Base-by-base conservation (phyloP, 2,113 vertebrate genomes). In the Machaerirhynchus nigripectus region DNA sequence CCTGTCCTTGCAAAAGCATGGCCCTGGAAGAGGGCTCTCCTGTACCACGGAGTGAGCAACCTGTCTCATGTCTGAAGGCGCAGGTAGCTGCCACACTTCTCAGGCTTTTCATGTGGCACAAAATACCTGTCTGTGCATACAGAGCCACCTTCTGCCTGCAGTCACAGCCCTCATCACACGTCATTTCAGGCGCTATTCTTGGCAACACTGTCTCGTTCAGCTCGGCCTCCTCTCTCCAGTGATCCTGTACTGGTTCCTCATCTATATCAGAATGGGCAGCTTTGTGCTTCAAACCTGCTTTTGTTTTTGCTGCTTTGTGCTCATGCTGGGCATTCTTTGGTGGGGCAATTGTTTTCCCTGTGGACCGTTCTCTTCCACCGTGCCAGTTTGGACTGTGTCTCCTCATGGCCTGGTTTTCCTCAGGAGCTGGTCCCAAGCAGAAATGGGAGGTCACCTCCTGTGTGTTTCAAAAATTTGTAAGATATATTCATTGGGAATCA, bases 171-270 rank as follows among this genome's bases (percentile, higher is more conserved):
- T 81, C 0, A 0, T 56, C 55, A 76, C 22, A 46, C 33, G 6
- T 15, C 0, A 0, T 57, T 87, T 87, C 47, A 67, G 53, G 47
- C 0, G 0, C 63, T 89, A 4, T 71, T 70, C 78, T 91, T 89
- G 78, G 73, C 64, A 61, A 10, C 40, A 22, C 59, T 9, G 37
- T 30, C 59, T 81, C 7, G 0, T 49, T 69, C 59, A 60, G 20
- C 33, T 71, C 68, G 53, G n/a, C 44, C 9, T 21, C 24, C 65
- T 73, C 64, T 84, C 24, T 31, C 40, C 60, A n/a, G 50, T 44
- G 63, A 57, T 76, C 16, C 2, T 9, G 10, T 27, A 16, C 49
- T 47, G 40, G 14, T 77, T 89, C 65, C 31, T 71, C 27, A 15
- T 42, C 64, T 78, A 78, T 67, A 70, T 74, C 73, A 81, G 46